These are phyloP conservation scores for Elachura formosa DNA, from an alignment of 2,113 vertebrate genomes.

Conservation along the genomic window DNA sequence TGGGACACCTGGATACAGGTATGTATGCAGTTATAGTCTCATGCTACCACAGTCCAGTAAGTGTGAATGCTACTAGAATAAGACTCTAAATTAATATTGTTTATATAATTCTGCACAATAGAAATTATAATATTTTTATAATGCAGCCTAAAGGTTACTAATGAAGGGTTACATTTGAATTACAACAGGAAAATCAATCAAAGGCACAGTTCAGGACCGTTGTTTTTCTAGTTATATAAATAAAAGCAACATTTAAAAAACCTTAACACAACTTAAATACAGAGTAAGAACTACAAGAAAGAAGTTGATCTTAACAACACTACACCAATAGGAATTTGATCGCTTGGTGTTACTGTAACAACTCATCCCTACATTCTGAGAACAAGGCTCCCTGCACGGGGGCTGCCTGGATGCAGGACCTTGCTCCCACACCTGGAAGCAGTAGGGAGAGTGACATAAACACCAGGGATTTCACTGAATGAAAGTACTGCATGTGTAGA, in stretches of 20 bases:
- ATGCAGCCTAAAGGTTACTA: neutral
- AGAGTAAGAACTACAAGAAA: neutral
- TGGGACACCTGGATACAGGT: neutral
- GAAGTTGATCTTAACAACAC: fast-evolving
- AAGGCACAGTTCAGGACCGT: neutral
- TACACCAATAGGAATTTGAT: neutral
- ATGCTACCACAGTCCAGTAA: neutral
- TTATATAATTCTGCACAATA: neutral
- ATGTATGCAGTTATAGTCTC: neutral
- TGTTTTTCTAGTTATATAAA: neutral
- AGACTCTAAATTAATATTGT: neutral
- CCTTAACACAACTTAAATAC: neutral
- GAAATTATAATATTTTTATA: neutral
- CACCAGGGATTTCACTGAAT: neutral
- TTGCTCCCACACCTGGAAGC: neutral
- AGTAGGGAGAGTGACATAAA: neutral
- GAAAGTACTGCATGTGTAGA: neutral
- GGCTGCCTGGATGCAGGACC: neutral
- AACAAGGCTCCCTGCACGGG: neutral
- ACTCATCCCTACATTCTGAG: neutral
- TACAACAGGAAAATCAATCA: neutral
- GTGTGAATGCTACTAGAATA: neutral
- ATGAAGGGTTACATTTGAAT: neutral
- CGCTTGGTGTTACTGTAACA: neutral
- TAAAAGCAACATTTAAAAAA: neutral